A percentile compares a stretch with the other conserved stretches of the same genome.
Conservation (phyloP, 2,113 vertebrate genomes). For the Osmerus mordax region DNA sequence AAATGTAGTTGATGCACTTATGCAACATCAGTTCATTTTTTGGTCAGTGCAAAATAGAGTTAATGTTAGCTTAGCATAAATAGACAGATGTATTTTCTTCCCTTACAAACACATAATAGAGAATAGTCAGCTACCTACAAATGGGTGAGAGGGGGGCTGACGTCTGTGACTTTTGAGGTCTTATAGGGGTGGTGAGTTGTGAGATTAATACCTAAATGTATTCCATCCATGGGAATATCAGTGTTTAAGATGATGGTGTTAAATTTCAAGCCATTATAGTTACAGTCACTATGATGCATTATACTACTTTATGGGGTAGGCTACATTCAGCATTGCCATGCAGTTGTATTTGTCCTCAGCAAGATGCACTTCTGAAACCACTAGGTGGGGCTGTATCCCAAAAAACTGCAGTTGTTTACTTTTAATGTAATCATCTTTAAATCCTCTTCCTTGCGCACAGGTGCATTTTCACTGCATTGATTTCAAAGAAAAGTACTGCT, state of each 20-base stretch:
- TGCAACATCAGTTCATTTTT: slow-evolving; percentile 16
- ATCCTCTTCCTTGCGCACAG: too few relatives aligned
- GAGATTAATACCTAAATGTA: slow-evolving; percentile 10
- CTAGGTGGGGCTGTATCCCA: background rate
- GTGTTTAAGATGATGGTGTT: slow-evolving; percentile 4
- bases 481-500: too few relatives aligned
- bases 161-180: slow-evolving; percentile 17
- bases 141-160: background rate
- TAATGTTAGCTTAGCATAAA: slow-evolving; percentile 36
- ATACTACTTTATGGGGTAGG: slow-evolving; percentile 16
- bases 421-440: too few relatives aligned
- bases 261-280: slow-evolving; percentile 13
- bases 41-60: slow-evolving; percentile 56
- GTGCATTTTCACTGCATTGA: too few relatives aligned
- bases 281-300: slow-evolving; percentile 16
- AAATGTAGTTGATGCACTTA: slow-evolving; percentile 21
- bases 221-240: slow-evolving; percentile 2
- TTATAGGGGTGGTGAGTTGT: slow-evolving; percentile 21
- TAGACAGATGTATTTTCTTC: slow-evolving; percentile 17
- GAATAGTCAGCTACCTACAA: background rate
- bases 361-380: slow-evolving; percentile 10
- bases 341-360: slow-evolving; percentile 19
- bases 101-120: slow-evolving; percentile 16
- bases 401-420: too few relatives aligned
- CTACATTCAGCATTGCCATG: slow-evolving; percentile 36